Evolutionary conservation across 2,113 vertebrate species (phyloP).

Genomic region (Neotragus pygmaeus): DNA sequence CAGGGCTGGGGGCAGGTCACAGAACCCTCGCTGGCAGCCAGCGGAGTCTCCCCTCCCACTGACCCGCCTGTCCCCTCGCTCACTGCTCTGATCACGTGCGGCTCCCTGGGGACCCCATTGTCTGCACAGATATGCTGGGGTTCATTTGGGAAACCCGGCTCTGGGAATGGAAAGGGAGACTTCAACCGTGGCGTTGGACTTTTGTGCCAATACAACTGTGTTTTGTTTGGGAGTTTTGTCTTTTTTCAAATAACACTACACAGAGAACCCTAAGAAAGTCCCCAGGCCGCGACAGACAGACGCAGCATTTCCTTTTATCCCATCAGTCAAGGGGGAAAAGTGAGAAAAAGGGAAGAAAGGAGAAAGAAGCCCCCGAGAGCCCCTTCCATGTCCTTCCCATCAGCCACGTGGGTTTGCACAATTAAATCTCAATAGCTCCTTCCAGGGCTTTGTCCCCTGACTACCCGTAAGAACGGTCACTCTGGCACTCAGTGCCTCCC

Average conservation of each 20-base stretch:
- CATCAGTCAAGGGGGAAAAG: neutral
- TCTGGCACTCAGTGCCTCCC: neutral
- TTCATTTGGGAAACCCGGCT: constrained; percentile 56
- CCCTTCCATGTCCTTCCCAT: constrained; percentile 52
- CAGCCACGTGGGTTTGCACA: constrained; percentile 78
- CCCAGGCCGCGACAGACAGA: constrained; percentile 19
- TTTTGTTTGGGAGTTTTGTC: constrained; percentile 68
- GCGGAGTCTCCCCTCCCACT: neutral
- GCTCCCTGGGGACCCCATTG: constrained; percentile 62
- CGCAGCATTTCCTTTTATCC: constrained; percentile 37
- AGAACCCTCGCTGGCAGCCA: neutral
- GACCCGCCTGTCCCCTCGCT: neutral
- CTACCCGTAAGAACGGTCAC: constrained; percentile 33
- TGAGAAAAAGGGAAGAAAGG: constrained; percentile 30
- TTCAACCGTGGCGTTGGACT: constrained; percentile 63
- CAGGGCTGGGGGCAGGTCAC: neutral
- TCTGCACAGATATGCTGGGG: constrained; percentile 23
- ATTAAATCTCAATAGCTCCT: constrained; percentile 76
- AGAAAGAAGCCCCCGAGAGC: neutral
- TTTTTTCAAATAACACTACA: constrained; percentile 63
- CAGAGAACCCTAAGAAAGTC: constrained; percentile 62
- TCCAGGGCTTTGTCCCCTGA: constrained; percentile 67
- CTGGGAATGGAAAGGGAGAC: constrained; percentile 66
- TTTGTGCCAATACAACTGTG: constrained; percentile 68
- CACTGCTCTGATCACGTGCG: constrained; percentile 48